A percentile compares a stretch with the other conserved stretches of the same genome.
Evolutionary conservation across 2,797 vertebrate genomes (phyloP).

Genomic region (Xyrichtys novacula): DNA sequence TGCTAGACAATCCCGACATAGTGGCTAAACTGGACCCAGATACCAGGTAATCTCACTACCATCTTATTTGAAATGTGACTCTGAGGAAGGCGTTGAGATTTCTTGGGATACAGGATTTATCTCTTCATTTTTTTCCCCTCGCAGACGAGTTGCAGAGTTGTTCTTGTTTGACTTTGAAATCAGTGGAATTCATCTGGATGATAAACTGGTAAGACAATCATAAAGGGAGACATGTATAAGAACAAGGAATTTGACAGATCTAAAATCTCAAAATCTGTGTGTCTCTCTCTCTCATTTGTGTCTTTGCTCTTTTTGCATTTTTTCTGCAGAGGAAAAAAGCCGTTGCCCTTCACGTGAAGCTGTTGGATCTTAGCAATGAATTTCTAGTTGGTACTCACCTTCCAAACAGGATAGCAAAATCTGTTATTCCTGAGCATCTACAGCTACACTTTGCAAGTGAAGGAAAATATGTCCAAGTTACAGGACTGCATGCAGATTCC

Average conservation of each 20-base stretch:
- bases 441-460: constrained; percentile 87
- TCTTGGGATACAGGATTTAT: not conserved
- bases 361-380: constrained; percentile 92
- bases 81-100: not conserved
- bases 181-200: constrained; percentile 97
- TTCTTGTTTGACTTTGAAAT: constrained; percentile 99
- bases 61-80: not conserved
- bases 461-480: constrained; percentile 88
- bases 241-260: not conserved
- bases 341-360: constrained; percentile 91
- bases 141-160: constrained; percentile 95
- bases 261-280: not conserved
- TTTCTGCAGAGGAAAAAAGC: constrained; percentile 89
- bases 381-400: constrained; percentile 91
- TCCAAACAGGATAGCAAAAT: constrained; percentile 91
- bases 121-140: constrained; percentile 48
- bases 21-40: constrained; percentile 91
- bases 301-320: not conserved
- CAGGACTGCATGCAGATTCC: constrained; percentile 91
- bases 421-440: constrained; percentile 89
- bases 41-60: constrained; percentile 85
- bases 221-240: not conserved
- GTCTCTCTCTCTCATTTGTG: not conserved
- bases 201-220: constrained; percentile 88
- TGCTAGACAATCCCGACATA: constrained; percentile 87